Base-by-base conservation (phyloP, 1,140 invertebrate genomes). In the Sycophila sp. region DNA sequence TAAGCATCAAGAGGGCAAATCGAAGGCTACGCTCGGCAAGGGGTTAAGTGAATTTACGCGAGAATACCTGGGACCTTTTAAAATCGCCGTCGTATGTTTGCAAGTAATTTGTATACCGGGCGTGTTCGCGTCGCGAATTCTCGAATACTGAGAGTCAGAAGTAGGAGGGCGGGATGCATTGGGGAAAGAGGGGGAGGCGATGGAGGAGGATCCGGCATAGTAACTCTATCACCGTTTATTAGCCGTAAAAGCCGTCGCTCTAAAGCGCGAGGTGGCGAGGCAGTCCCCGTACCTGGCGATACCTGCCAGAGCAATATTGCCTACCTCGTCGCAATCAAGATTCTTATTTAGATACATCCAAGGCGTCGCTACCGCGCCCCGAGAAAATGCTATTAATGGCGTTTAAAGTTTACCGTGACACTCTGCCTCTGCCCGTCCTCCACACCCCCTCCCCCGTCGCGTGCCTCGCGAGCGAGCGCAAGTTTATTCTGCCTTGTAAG, bases 221-320 rank as follows among this genome's bases (percentile, higher is more conserved):
- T 62, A 24, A 68, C 34, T 68, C 40, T 36, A 68, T 68, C 40
- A 68, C 10, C 30, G n/a, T 68, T 68, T 68, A 68, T 59, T 68
- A 68, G 55, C 55, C 38, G 40, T 68, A 68, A 68, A 59, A 68
- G 38, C 26, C 7, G 30, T 45, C 19, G n/a, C 6, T 15, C 15
- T 55, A 55, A 30, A 55, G 24, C 7, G 22, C 8, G 30, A 24
- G 13, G 7, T 1, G n/a, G 11, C 32, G 40, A 30, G 19, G 7
- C 2, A 19, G 19, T 30, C 42, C 1, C 24, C 13, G 13, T 30
- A 36, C 30, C 58, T 55, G 47, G 59, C 10, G 62, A 51, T 64
- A 71, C 42, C 32, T 60, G 55, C 30, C n/a, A 30, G 32, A n/a
- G n/a, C 28, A 58, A 58, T 58, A 67, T 56, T 40, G 34, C 40